Percentiles rank a stretch among this genome's conserved stretches.
These are phyloP conservation scores for Maniola hyperantus DNA, from an alignment of 2,888 invertebrate species.

Conservation along the genomic window DNA sequence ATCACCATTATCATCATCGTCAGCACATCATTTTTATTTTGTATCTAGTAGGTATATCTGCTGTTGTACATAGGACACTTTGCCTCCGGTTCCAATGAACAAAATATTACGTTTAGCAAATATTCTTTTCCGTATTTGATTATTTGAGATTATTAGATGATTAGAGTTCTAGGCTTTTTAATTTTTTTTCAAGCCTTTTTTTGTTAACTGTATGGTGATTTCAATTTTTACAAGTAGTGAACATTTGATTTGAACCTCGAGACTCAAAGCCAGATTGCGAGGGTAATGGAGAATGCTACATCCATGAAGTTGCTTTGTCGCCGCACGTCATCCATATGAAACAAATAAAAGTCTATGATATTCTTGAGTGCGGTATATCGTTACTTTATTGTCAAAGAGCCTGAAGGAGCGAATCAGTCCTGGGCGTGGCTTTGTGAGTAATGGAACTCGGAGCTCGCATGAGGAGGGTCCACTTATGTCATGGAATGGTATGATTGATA, in stretches of 20 bases:
- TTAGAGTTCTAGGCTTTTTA: no score
- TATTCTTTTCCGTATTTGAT: no score
- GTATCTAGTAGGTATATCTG: no score
- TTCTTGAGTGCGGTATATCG: slow-evolving; percentile 41
- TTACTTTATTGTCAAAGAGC: slow-evolving; percentile 56
- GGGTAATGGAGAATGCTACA: background rate
- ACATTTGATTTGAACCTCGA: background rate
- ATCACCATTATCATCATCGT: no score
- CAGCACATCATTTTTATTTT: no score
- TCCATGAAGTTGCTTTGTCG: background rate
- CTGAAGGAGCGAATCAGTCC: slow-evolving; percentile 68
- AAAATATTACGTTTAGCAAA: no score
- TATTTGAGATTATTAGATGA: no score
- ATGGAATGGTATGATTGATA: slow-evolving; percentile 79
- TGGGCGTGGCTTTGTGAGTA: slow-evolving; percentile 76
- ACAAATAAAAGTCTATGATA: slow-evolving; percentile 25
- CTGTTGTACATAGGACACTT: no score
- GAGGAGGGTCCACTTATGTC: slow-evolving; percentile 82
- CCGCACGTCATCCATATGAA: background rate
- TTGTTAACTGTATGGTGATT: background rate
- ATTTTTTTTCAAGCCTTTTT: background rate
- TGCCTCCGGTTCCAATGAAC: no score
- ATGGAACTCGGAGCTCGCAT: slow-evolving; percentile 77
- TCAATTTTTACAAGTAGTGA: background rate
- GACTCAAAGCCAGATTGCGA: background rate